Evolutionary conservation across 2,797 vertebrate species (phyloP), one percentile per base, ranked within the genome.

Genomic region (Mormyrus hasselquistii): DNA sequence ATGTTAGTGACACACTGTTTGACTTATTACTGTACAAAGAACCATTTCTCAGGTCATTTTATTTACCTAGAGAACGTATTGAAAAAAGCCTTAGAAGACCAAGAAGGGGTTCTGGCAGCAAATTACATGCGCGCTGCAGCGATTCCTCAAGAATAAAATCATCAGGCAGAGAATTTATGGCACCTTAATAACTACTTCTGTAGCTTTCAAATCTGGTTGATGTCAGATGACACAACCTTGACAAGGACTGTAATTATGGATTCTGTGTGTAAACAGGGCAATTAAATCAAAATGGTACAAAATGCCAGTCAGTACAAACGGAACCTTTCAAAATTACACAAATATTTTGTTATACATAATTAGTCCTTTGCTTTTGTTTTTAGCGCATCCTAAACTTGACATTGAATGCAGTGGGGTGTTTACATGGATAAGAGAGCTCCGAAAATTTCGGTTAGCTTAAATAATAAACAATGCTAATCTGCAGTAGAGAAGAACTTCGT

Each of bases 171-270:
- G 90, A 89, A 93, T 90, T 90, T 91, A 91, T 92, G 91, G 91
- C 91, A 91, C 91, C 91, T 92, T 90, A 92, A 92, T 91, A 91
- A 91, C 92, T 88, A 88, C 62, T 91, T 92, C 90, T 90, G 89
- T 85, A 82, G 87, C 91, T 92, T 62, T 86, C 88, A 57, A 88
- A 88, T 92, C 91, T 87, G 89, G 86, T 89, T 87, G 89, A 87
- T 88, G 88, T 91, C 89, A 87, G 87, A 89, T 53, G 53, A 87
- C 89, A 90, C 47, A 90, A 83, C 88, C 88, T 89, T 65, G 87
- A 91, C 89, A 90, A 91, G 88, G 88, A 89, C 92, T 84, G 89
- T 90, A 92, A 92, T 92, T 92, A 91, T 88, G 90, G 86, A 91
- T 89, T 90, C 89, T 90, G 88, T 91, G 87, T 89, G 89, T 92